Conservation (phyloP, 2,888 invertebrate species). For the Drosophila colorata region DNA sequence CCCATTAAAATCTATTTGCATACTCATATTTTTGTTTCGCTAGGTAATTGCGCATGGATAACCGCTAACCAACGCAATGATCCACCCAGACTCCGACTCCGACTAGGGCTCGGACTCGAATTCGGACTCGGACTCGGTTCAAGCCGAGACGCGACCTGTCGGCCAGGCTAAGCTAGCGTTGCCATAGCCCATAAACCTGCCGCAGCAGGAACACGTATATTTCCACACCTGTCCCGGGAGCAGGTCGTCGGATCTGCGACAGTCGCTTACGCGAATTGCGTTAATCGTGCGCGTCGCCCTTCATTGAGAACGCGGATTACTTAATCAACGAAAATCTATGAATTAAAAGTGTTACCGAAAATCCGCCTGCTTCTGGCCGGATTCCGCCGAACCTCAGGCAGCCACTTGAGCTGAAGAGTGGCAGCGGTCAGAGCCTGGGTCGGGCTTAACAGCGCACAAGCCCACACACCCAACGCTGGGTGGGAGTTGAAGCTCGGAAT, state of each 20-base stretch:
- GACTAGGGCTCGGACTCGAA: background rate
- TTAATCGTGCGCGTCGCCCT: conserved; percentile 63
- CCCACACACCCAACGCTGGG: conserved; percentile 39
- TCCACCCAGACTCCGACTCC: conserved; percentile 26
- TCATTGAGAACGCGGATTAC: conserved; percentile 73
- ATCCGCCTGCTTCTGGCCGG: conserved; percentile 49
- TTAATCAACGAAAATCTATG: conserved; percentile 75
- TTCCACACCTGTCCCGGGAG: conserved; percentile 54
- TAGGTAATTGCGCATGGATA: conserved; percentile 83
- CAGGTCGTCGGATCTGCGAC: conserved; percentile 18
- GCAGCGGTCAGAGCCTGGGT: conserved; percentile 19
- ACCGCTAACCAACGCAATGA: conserved; percentile 79
- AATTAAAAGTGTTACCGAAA: conserved; percentile 70
- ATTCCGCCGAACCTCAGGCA: conserved; percentile 41
- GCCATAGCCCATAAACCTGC: conserved; percentile 39
- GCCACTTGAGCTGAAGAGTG: conserved; percentile 51
- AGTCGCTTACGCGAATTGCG: conserved; percentile 77
- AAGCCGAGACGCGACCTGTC: conserved; percentile 10
- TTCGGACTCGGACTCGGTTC: background rate
- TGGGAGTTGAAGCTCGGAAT: background rate
- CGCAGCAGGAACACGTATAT: conserved; percentile 4
- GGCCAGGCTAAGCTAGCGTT: conserved; percentile 43
- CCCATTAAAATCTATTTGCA: conserved; percentile 83
- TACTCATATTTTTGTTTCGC: conserved; percentile 81
- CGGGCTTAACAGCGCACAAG: conserved; percentile 50